These are phyloP conservation scores for Drosophila bipectinata DNA, from an alignment of 1,140 invertebrate species.

Conservation along the genomic window DNA sequence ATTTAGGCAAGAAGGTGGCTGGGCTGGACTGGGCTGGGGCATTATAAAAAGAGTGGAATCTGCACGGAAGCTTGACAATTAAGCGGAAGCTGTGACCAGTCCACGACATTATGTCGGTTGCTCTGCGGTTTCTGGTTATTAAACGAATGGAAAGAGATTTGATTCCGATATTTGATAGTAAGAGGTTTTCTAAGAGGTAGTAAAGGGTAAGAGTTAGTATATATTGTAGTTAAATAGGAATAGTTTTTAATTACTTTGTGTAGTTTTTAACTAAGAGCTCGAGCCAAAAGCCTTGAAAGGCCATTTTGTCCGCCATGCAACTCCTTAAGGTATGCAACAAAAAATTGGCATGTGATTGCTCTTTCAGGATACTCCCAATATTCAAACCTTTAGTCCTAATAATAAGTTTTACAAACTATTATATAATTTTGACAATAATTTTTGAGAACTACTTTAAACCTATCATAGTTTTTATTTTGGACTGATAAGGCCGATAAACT, in stretches of 20 bases:
- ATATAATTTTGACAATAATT: too few relatives aligned
- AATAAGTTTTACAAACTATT: background rate
- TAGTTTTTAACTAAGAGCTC: too few relatives aligned
- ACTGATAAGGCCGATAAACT: slow-evolving; percentile 27
- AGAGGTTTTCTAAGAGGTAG: too few relatives aligned
- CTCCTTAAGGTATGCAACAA: background rate
- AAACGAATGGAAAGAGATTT: background rate
- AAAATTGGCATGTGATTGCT: background rate
- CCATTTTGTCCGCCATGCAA: too few relatives aligned
- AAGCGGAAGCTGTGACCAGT: slow-evolving; percentile 42
- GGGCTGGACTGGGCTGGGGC: background rate
- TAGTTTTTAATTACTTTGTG: too few relatives aligned
- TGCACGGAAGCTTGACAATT: slow-evolving; percentile 26
- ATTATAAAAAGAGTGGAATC: slow-evolving; percentile 24
- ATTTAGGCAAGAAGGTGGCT: slow-evolving; percentile 47
- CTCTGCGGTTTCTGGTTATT: background rate
- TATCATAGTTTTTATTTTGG: background rate
- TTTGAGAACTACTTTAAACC: background rate
- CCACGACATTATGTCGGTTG: slow-evolving; percentile 23
- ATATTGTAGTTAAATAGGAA: too few relatives aligned
- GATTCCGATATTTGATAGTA: too few relatives aligned
- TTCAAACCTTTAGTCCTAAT: background rate
- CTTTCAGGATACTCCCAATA: background rate
- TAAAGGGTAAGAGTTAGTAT: too few relatives aligned
- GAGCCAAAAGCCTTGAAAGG: too few relatives aligned